Evolutionary conservation across 2,888 invertebrate species (phyloP).

Genomic region (Theodoxus fluviatilis): DNA sequence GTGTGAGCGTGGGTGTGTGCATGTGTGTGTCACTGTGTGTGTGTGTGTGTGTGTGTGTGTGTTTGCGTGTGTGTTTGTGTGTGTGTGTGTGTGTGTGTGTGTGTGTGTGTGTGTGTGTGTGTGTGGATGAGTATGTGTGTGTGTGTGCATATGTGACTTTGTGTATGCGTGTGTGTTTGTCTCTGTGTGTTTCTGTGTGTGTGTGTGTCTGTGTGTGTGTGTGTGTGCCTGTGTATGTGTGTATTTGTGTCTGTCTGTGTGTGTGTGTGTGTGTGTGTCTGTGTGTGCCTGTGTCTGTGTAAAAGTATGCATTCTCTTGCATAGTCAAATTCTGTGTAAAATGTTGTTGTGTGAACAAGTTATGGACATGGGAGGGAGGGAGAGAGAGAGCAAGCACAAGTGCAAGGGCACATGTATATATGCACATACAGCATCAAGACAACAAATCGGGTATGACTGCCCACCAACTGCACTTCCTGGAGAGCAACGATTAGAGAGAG

Average conservation of each 20-base stretch:
- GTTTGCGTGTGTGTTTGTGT: not conserved
- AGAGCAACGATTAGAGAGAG: no score
- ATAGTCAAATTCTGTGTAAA: no score
- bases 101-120: not conserved
- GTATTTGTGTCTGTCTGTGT: not conserved
- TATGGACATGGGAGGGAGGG: no score
- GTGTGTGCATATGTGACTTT: no score
- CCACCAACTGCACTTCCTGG: no score
- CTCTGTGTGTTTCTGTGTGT: not conserved
- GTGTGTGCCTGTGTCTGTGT: not conserved
- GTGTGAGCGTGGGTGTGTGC: not conserved
- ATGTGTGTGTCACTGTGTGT: no score
- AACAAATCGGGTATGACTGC: no score
- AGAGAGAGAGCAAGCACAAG: not conserved
- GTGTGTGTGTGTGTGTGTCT: constrained; percentile 12
- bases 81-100: constrained; percentile 17
- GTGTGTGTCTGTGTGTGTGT: constrained; percentile 18
- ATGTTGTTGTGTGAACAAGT: no score
- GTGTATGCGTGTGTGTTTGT: not conserved
- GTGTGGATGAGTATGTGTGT: not conserved
- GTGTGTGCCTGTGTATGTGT: not conserved
- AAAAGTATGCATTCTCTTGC: not conserved
- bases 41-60: no score
- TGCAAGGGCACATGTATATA: no score
- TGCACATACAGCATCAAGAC: no score